Evolutionary conservation across 2,888 invertebrate species (phyloP).

Genomic region (Dasypogon diadema): DNA sequence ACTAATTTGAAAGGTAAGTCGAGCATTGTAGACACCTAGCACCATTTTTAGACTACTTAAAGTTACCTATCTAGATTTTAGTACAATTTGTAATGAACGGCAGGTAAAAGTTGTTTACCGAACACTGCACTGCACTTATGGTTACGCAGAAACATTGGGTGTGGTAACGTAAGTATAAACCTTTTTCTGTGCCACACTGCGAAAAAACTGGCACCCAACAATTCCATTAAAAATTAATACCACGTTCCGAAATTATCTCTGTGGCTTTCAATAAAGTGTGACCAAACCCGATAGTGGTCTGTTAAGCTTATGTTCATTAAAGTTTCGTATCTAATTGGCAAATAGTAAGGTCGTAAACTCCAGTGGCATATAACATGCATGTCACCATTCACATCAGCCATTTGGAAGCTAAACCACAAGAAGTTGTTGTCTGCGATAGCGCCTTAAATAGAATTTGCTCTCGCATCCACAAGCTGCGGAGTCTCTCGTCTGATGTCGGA

Average conservation of each 20-base stretch:
- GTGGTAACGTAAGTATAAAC: slow-evolving; percentile 3
- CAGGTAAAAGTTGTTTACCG: slow-evolving; percentile 35
- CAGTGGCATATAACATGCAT: not conserved
- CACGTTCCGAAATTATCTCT: too few relatives aligned
- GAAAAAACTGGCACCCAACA: too few relatives aligned
- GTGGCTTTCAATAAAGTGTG: too few relatives aligned
- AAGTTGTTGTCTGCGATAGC: slow-evolving; percentile 14
- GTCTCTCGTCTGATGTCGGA: not conserved
- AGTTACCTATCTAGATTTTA: not conserved
- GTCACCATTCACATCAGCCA: slow-evolving; percentile 20
- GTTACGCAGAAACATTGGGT: slow-evolving; percentile 1
- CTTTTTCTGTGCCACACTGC: not conserved
- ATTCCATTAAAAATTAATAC: too few relatives aligned
- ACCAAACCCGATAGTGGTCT: too few relatives aligned
- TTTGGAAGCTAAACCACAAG: not conserved
- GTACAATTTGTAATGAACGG: not conserved
- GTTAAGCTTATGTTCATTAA: not conserved
- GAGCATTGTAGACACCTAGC: not conserved
- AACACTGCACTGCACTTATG: slow-evolving; percentile 6
- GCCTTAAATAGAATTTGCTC: slow-evolving; percentile 29
- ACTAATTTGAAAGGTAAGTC: slow-evolving; percentile 32
- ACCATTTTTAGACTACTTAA: slow-evolving; percentile 23
- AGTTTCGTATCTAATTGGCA: not conserved
- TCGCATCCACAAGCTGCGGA: not conserved
- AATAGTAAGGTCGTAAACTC: not conserved